These are phyloP conservation scores for Drosophila monieri DNA, from an alignment of 2,888 invertebrate species.

Conservation along the genomic window DNA sequence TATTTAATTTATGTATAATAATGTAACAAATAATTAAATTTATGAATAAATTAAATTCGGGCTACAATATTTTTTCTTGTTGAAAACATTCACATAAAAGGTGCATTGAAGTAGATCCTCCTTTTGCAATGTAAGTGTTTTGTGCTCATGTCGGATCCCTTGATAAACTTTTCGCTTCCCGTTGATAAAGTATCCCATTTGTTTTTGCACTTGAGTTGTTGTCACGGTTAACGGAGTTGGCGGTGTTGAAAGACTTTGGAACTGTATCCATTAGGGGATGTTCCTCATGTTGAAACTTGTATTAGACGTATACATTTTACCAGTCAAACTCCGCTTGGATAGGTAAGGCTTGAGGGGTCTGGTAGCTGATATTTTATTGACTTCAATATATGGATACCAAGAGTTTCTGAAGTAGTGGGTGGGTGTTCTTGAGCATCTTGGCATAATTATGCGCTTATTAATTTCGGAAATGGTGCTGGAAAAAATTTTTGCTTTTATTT, in stretches of 20 bases:
- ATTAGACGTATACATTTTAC: slow-evolving; percentile 84
- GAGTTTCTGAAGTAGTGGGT: slow-evolving; percentile 58
- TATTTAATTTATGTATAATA: no score
- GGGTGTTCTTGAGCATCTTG: slow-evolving; percentile 75
- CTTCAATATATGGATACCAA: slow-evolving; percentile 53
- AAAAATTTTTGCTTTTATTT: slow-evolving; percentile 81
- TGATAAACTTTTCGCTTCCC: slow-evolving; percentile 81
- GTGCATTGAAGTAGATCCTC: slow-evolving; percentile 83
- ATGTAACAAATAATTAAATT: no score
- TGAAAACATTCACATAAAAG: slow-evolving; percentile 73
- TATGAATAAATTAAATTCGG: no score
- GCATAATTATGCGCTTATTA: slow-evolving; percentile 80
- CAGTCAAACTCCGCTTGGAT: slow-evolving; percentile 84
- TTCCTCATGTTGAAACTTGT: slow-evolving; percentile 73
- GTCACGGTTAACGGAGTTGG: slow-evolving; percentile 27
- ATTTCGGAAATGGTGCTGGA: slow-evolving; percentile 83
- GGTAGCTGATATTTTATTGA: slow-evolving; percentile 46
- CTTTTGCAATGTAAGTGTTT: slow-evolving; percentile 83
- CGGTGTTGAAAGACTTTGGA: not conserved
- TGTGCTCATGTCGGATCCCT: slow-evolving; percentile 80
- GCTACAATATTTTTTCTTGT: no score
- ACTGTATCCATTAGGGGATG: not conserved
- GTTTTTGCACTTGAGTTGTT: slow-evolving; percentile 71
- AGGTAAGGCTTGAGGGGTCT: slow-evolving; percentile 68
- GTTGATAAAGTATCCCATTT: slow-evolving; percentile 80